These are phyloP conservation scores for Allobates femoralis DNA, from an alignment of 2,797 vertebrate species.

Conservation along the genomic window DNA sequence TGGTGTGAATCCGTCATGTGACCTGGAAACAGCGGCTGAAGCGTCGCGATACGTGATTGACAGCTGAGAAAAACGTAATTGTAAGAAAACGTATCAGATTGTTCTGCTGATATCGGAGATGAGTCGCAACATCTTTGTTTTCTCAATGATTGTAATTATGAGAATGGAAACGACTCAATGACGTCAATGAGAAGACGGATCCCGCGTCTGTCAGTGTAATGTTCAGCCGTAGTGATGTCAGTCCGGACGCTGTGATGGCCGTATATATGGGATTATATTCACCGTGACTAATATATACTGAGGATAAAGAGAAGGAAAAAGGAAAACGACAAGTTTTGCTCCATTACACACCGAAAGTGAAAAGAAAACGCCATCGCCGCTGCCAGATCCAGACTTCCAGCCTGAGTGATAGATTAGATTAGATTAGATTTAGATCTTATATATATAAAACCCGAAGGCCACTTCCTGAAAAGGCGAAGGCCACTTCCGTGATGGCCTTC, in stretches of 20 bases:
- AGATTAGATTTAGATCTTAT: too few relatives aligned
- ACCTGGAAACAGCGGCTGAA: background rate
- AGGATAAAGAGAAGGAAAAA: background rate
- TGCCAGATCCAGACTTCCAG: background rate
- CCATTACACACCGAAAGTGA: slow-evolving; percentile 43
- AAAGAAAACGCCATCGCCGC: background rate
- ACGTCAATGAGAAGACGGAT: slow-evolving; percentile 37
- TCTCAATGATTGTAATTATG: slow-evolving; percentile 39
- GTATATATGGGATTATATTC: slow-evolving; percentile 51
- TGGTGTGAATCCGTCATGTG: background rate
- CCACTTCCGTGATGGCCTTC: too few relatives aligned
- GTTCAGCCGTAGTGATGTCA: slow-evolving; percentile 42
- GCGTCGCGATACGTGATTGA: background rate
- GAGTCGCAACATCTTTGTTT: slow-evolving; percentile 30
- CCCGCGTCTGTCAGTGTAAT: background rate
- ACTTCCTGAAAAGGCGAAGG: too few relatives aligned
- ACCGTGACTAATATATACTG: slow-evolving; percentile 46
- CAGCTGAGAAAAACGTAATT: background rate
- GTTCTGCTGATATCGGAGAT: background rate
- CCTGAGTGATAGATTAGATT: background rate
- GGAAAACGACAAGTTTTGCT: background rate
- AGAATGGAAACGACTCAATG: slow-evolving; percentile 7
- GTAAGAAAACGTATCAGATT: background rate
- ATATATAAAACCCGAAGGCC: too few relatives aligned
- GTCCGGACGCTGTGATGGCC: slow-evolving; percentile 5